Base-by-base conservation (phyloP, 2,888 invertebrate genomes). In the Apodemia duryi region DNA sequence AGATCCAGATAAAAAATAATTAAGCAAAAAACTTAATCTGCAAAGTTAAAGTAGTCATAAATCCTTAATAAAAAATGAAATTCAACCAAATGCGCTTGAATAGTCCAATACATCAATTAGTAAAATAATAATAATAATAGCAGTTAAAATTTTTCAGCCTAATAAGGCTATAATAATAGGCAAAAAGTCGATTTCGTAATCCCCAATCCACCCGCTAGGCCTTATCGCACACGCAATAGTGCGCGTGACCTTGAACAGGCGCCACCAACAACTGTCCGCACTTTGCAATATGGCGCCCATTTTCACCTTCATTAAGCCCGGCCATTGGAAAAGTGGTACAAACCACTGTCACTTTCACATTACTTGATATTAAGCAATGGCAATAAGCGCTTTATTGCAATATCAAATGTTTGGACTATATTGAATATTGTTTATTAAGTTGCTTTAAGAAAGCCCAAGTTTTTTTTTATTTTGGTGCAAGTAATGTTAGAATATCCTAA, bases 321-420 rank as follows among this genome's bases (percentile, higher is more conserved):
- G 72, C 74, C 70, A 77, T 72, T 82, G 79, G 82, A 84, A 86
- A 85, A 77, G 73, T 76, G 73, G 65, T 73, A 77, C 79, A 74
- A 81, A 80, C 79, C 80, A 81, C 80, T 80, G 69, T 84, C 80
- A 75, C 88, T 89, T 88, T 89, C 86, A 76, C 80, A 72, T 67
- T 63, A 66, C 66, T 60, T 54, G 52, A 63, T 57, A 52, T 63
- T 64, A 65, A 51, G 60, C 61, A 62, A 63, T 51, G 61, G 29
- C 62, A 51, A 54, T 61, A 61, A 61, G 32, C 54, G 35, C 29
- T 54, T 63, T 65, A 67, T 65, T 66, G 66, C 63, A 65, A 65
- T 66, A 68, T 54, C 62, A 64, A 57, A 32, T 32, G 29, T 57
- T 57, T 11, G 13, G 32, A 57, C 57, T 57, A 35, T 57, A 57